These are phyloP conservation scores for Phoeniculus purpureus DNA, from an alignment of 2,797 vertebrate genomes.

Conservation along the genomic window DNA sequence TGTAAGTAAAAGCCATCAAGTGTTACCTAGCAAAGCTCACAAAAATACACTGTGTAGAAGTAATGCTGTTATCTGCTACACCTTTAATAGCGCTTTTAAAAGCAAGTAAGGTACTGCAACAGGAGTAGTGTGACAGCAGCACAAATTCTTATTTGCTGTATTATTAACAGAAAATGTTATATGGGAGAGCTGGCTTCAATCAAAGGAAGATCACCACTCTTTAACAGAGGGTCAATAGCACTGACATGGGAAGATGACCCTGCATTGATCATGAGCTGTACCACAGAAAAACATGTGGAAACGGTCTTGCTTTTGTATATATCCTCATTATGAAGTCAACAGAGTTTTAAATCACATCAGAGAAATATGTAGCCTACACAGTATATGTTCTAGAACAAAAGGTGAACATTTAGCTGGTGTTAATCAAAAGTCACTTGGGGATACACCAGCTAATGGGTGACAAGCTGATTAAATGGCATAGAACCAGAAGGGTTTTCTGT, in stretches of 20 bases:
- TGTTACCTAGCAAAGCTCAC: neutral
- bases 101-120: neutral
- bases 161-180: neutral
- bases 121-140: neutral
- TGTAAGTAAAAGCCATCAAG: neutral
- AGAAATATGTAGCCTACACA: neutral
- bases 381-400: neutral
- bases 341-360: neutral
- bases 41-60: neutral
- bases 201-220: neutral
- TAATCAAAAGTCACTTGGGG: neutral
- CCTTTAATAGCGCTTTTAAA: neutral
- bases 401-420: neutral
- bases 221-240: conserved; percentile 1
- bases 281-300: neutral
- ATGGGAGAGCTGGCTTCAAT: neutral
- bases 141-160: neutral
- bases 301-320: neutral
- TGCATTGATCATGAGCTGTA: neutral
- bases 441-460: neutral
- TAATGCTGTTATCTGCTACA: neutral
- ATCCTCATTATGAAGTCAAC: neutral
- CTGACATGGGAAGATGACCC: neutral
- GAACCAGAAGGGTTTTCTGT: neutral
- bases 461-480: neutral